These are phyloP conservation scores for Mythimna impura DNA, from an alignment of 2,888 invertebrate species.

Conservation along the genomic window DNA sequence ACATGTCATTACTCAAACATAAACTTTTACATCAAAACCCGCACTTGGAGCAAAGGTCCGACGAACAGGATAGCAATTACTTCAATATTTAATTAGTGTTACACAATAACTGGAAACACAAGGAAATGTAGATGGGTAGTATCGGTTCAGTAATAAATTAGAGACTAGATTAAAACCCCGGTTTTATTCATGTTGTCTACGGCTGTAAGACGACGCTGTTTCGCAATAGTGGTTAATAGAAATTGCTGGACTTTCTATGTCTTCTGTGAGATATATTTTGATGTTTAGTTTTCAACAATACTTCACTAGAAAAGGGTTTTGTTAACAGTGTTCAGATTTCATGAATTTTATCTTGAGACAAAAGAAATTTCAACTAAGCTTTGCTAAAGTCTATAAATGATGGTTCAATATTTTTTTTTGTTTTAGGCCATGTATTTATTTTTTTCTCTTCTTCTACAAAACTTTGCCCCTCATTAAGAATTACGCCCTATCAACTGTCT, in stretches of 20 bases:
- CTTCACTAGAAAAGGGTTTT: no score
- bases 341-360: background rate
- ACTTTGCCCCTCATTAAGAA: no score
- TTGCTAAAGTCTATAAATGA: no score
- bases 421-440: no score
- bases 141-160: constrained; percentile 55
- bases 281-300: background rate
- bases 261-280: constrained; percentile 4
- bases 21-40: constrained; percentile 11
- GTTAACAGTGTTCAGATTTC: background rate
- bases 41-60: background rate
- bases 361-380: background rate
- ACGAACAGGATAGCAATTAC: constrained; percentile 52
- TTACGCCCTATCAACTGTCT: no score
- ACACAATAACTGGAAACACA: constrained; percentile 57
- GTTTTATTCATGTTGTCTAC: constrained; percentile 39
- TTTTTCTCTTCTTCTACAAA: no score
- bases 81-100: constrained; percentile 63
- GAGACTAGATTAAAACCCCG: constrained; percentile 34
- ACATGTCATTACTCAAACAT: background rate
- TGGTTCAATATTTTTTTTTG: no score
- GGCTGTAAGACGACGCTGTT: constrained; percentile 16
- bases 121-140: constrained; percentile 64
- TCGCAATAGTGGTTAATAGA: constrained; percentile 32
- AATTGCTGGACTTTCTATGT: constrained; percentile 30